Evolutionary conservation across 2,888 invertebrate genomes (phyloP).

Genomic region (Athripsodes cinereus): DNA sequence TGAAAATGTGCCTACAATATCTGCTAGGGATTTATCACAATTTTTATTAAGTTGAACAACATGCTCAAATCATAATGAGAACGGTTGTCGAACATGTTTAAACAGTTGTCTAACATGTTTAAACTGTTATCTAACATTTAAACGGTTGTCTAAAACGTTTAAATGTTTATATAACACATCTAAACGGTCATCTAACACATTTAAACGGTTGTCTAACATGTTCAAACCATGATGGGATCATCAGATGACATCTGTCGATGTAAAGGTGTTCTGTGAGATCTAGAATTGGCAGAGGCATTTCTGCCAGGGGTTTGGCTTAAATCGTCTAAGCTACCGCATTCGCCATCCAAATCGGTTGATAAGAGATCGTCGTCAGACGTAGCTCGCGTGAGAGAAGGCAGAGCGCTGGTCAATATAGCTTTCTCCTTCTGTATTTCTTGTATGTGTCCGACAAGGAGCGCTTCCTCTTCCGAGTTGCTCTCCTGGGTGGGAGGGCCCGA

Average conservation of each 20-base stretch:
- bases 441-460: slow-evolving; percentile 68
- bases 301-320: slow-evolving; percentile 36
- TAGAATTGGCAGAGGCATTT: slow-evolving; percentile 32
- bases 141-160: too few species aligned
- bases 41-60: too few species aligned
- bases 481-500: slow-evolving; percentile 32
- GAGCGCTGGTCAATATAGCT: slow-evolving; percentile 69
- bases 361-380: slow-evolving; percentile 86
- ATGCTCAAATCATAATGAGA: too few species aligned
- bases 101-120: too few species aligned
- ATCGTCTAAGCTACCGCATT: slow-evolving; percentile 59
- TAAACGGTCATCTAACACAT: too few species aligned
- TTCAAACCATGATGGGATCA: slow-evolving; percentile 47
- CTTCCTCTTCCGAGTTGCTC: slow-evolving; percentile 55
- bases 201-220: too few species aligned
- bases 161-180: too few species aligned
- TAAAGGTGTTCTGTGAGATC: slow-evolving; percentile 40
- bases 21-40: too few species aligned
- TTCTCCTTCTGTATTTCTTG: slow-evolving; percentile 79
- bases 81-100: too few species aligned
- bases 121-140: too few species aligned
- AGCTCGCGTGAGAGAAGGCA: slow-evolving; percentile 75
- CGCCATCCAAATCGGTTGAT: slow-evolving; percentile 69
- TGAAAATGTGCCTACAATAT: too few species aligned
- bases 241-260: slow-evolving; percentile 48